Evolutionary conservation across 1,140 invertebrate species (phyloP), one percentile per base, ranked within the genome.

Genomic region (Drosophila nasuta): DNA sequence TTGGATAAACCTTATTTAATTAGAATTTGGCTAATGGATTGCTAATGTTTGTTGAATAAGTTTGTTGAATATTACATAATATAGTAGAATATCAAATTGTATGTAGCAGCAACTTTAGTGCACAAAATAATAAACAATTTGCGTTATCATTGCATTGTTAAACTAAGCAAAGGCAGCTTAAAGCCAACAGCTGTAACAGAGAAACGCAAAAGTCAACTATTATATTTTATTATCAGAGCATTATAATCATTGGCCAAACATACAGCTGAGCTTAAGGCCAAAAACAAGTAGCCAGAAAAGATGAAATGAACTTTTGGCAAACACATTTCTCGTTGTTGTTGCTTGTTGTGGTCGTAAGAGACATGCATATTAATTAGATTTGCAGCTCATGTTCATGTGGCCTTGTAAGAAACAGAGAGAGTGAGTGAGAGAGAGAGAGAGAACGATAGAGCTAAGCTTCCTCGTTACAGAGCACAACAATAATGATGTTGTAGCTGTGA

Each of bases 311-410:
- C 11, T 43, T 43, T 43, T 13, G 41, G 41, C n/a, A 35, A 48
- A 54, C 17, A 68, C 17, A 45, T 35, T 38, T 33, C 13, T 13
- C 13, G 15, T 46, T 13, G 4, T 1, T 46, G 3, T 43, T 43
- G 41, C 3, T 43, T 41, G 38, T 41, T 41, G 38, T 41, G 38
- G 3, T 17, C 35, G 41, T 5, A 52, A 41, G 54, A 51, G 46
- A 59, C 35, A 54, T 54, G 58, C 58, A 70, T 63, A 56, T 63
- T 70, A 73, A 67, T 73, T 59, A 59, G 64, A 73, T 73, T 25
- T 62, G 30, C 15, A 49, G 28, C 48, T 11, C 48, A 49, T 25
- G 20, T 46, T 70, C 20, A 25, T 25, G 51, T 52, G 67, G 49
- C 58, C 67, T 20, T 60, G 46, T 59, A 25, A 35, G n/a, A 15